Evolutionary conservation across 2,797 vertebrate genomes (phyloP).

Genomic region (Nasua narica): DNA sequence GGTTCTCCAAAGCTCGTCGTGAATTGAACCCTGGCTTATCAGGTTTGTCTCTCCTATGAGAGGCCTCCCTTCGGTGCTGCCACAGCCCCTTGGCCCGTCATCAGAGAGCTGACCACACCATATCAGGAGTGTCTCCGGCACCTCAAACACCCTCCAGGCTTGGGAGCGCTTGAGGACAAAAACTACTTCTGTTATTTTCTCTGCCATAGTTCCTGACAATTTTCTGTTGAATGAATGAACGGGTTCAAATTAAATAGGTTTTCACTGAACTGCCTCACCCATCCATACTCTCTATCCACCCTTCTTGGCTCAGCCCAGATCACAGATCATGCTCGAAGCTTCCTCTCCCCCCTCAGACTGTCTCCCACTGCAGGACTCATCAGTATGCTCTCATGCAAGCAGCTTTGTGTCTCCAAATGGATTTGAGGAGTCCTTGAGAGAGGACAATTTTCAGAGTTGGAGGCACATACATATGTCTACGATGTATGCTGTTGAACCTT

Average conservation of each 20-base stretch:
- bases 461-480: neutral
- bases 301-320: neutral
- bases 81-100: neutral
- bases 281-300: neutral
- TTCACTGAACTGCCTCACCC: neutral
- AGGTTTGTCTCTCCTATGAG: neutral
- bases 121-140: neutral
- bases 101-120: neutral
- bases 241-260: neutral
- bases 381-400: neutral
- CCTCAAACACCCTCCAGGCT: neutral
- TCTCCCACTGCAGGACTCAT: neutral
- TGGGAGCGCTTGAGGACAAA: neutral
- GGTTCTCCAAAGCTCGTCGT: neutral
- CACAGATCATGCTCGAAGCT: neutral
- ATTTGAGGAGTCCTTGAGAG: neutral
- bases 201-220: neutral
- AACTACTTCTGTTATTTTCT: neutral
- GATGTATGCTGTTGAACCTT: neutral
- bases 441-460: neutral
- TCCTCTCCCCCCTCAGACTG: neutral
- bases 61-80: neutral
- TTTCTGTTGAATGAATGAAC: neutral
- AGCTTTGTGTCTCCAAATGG: neutral
- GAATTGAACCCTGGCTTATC: neutral